Percentiles rank a stretch among this genome's conserved stretches.
Conservation (phyloP, 2,113 vertebrate species). For the Gopherus evgoodei region DNA sequence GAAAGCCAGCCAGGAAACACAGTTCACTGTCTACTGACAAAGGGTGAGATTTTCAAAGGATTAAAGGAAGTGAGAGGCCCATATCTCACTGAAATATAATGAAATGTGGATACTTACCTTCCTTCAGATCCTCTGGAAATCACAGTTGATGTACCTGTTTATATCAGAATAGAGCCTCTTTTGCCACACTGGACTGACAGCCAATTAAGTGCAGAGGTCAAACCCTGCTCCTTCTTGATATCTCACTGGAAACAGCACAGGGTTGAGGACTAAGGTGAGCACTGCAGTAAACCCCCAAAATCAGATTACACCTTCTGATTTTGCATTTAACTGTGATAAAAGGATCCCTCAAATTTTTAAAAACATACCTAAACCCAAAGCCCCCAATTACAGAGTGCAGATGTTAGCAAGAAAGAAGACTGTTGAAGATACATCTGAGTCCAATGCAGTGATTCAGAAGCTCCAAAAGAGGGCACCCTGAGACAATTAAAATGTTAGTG, state of each 20-base stretch:
- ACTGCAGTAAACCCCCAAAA: not conserved
- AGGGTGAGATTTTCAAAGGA: not conserved
- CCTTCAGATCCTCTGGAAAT: not conserved
- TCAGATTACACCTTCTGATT: not conserved
- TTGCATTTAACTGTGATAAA: not conserved
- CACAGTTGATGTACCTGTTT: not conserved
- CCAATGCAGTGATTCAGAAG: not conserved
- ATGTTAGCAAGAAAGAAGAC: not conserved
- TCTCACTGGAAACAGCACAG: not conserved
- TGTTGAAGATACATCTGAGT: fast-evolving
- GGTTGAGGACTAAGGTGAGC: not conserved
- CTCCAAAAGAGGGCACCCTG: conserved; percentile 65
- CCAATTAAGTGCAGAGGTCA: too few species aligned
- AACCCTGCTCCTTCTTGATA: not conserved
- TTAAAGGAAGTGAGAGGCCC: fast-evolving
- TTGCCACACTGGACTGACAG: not conserved
- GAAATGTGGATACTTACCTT: not conserved
- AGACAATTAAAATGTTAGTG: not conserved
- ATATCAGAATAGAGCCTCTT: not conserved
- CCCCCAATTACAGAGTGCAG: not conserved
- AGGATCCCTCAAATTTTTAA: fast-evolving
- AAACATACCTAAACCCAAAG: not conserved
- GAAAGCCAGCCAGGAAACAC: not conserved
- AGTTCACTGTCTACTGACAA: not conserved
- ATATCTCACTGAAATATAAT: not conserved